These are phyloP conservation scores for Glyptemys insculpta DNA, from an alignment of 2,797 vertebrate genomes.

Conservation along the genomic window DNA sequence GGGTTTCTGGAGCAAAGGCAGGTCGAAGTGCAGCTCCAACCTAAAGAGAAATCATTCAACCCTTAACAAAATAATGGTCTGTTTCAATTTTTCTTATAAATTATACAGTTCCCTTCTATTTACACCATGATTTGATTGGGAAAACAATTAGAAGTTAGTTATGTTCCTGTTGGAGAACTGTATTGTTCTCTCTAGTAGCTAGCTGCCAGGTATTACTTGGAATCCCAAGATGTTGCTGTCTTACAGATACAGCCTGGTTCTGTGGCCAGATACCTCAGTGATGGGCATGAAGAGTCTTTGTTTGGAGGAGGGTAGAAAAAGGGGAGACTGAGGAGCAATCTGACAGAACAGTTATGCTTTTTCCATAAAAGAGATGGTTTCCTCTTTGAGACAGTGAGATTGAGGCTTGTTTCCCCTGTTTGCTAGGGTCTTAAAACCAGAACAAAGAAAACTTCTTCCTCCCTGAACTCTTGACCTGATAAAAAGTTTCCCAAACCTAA, in stretches of 20 bases:
- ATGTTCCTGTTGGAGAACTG: neutral
- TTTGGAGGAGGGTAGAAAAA: neutral
- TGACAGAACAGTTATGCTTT: neutral
- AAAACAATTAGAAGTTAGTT: neutral
- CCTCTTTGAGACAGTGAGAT: neutral
- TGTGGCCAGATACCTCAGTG: neutral
- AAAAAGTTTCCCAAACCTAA: neutral
- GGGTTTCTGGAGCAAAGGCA: conserved; percentile 90
- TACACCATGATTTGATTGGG: neutral
- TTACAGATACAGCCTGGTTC: neutral
- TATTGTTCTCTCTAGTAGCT: neutral
- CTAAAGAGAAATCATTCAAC: conserved; percentile 76
- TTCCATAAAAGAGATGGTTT: neutral
- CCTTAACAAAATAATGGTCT: neutral
- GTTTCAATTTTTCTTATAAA: conserved; percentile 27
- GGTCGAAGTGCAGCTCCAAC: conserved; percentile 95
- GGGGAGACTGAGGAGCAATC: neutral
- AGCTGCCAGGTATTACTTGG: neutral
- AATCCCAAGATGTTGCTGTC: neutral
- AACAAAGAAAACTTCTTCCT: conserved; percentile 18
- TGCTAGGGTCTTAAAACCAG: neutral
- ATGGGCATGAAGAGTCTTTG: neutral
- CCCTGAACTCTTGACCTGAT: neutral
- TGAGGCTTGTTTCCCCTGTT: neutral
- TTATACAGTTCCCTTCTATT: neutral